Evolutionary conservation across 23 tunicate genomes (phyloP), one percentile per base, ranked within the genome.

Genomic region (Styela clava): DNA sequence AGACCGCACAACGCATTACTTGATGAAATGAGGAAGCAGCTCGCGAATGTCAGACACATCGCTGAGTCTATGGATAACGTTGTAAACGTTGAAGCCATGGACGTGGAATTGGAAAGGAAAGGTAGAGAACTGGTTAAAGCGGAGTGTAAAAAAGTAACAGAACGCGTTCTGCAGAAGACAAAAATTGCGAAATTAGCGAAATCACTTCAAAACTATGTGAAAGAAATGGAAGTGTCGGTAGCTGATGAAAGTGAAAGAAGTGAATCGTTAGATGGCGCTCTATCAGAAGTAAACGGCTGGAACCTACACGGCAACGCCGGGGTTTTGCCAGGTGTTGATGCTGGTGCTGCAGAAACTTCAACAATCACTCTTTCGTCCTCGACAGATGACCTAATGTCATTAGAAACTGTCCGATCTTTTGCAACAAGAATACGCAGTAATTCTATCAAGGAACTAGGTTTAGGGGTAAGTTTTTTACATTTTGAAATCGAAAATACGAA

Each of bases 41-140:
- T 76, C 7, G 81, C 81, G 19, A 26, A 52, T 56, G 81, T 76
- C 30, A 76, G 81, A 76, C 37, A 27, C 64, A 76, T 76, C 52
- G 81, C 81, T 16, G 81, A 76, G 31, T 76, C 81, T 20, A 76
- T 76, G 81, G 81, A 76, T 56, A 37, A 52, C 64, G 81, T 76
- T 0, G 81, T 76, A 44, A 52, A 76, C 65, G 64, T 76, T 0
- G 64, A 76, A 23, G 81, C 28, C 16, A 76, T 76, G 32, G 81
- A 76, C 1, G 81, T 56, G 22, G 81, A 51, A 44, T 0, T 76
- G 24, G 64, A 44, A 76, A 44, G 32, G 26, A 51, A 44, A 18
- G 81, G 81, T 0, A 76, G 44, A 29, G 63, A 25, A n/a, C 21
- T 76, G 27, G 65, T 76, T 1, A 31, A 76, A 0, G 81, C 81